Conservation (phyloP, 2,797 vertebrate species). For the Cheirogaleus major region DNA sequence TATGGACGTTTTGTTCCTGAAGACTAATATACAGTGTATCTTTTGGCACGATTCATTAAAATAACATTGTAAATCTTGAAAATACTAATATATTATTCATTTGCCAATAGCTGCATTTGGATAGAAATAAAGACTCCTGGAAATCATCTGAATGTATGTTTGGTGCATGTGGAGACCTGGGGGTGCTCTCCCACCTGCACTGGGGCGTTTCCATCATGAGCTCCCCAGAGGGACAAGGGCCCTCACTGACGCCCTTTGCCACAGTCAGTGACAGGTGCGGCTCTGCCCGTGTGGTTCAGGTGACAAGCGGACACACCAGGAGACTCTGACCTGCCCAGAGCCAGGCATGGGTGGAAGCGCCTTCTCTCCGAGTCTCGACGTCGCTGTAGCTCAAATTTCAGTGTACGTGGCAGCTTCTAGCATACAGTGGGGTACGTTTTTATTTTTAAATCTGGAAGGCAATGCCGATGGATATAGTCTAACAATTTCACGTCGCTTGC, state of each 20-base stretch:
- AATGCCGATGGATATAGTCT: not conserved
- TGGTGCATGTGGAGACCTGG: not conserved
- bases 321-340: not conserved
- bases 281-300: accelerated
- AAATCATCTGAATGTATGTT: not conserved
- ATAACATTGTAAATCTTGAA: not conserved
- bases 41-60: not conserved
- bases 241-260: too few relatives aligned
- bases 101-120: not conserved
- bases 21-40: accelerated
- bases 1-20: not conserved
- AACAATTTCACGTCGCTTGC: not conserved
- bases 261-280: accelerated
- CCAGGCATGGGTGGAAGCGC: accelerated
- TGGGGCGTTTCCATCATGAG: not conserved
- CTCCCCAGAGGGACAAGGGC: too few relatives aligned
- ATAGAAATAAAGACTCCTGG: not conserved
- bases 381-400: not conserved
- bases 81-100: not conserved
- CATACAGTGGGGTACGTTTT: accelerated
- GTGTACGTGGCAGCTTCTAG: not conserved
- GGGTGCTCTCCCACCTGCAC: not conserved
- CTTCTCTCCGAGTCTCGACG: accelerated
- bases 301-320: accelerated
- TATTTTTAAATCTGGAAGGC: not conserved